Evolutionary conservation across 2,113 vertebrate species (phyloP), one percentile per base, ranked within the genome.

Genomic region (Neodontobutis hainanensis): DNA sequence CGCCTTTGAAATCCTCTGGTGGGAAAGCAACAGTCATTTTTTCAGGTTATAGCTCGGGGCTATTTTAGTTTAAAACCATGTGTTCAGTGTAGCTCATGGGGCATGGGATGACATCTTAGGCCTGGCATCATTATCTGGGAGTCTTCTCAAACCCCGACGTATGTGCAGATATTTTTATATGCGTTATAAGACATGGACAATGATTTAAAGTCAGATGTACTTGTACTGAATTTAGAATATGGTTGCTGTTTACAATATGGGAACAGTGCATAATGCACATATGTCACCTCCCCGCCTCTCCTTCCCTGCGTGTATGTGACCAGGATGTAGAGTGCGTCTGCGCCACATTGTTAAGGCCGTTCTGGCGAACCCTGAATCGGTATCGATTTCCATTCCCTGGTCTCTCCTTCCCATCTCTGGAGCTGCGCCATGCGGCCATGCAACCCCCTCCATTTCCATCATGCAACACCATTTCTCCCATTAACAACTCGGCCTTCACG

Each of bases 381-480:
- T 92, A 92, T 93, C 68, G 92, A 92, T 89, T 85, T 90, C 83
- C 73, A 77, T 90, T 88, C 86, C 85, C 85, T 71, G 78, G 78
- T 85, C 81, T 87, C 86, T 79, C 75, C 87, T 87, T 89, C 85
- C 84, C 87, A 87, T 90, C 86, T 87, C 87, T 87, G 88, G 77
- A 89, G 78, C 88, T 77, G 78, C 84, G 80, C 84, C 82, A 80
- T 86, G 85, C 76, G 77, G 68, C 67, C 82, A 70, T 79, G 72
- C 81, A 75, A 45, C 76, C 59, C 73, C 42, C 65, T 75, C 68
- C 78, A 65, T 77, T 73, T 72, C 58, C 76, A 57, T 68, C 70
- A 69, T 77, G 78, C 85, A 90, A 83, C 87, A 78, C 82, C 83
- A 81, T 88, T 89, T 75, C 70, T 75, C 75, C 77, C 80, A 85